Base-by-base conservation (phyloP, 30 jellyfish, hydroid and myxozoan genomes). In the Cassiopea xamachana region DNA sequence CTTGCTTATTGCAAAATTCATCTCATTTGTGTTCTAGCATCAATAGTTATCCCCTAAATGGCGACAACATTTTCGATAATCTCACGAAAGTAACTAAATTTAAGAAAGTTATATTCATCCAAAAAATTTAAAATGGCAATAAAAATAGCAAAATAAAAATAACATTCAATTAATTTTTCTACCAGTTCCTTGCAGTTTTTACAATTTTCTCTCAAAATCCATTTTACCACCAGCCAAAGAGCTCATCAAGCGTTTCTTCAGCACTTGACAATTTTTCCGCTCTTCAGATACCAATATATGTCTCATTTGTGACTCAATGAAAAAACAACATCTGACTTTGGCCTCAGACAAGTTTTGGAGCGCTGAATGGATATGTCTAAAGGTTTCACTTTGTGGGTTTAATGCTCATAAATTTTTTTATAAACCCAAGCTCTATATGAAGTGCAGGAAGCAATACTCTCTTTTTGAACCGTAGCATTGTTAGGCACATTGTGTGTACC, bases 401-500 rank as follows among this genome's bases (percentile, higher is more conserved):
- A 77, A 67, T 77, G 17, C 87, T 45, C 71, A 77, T 67, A 45
- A 77, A 77, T 49, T 39, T 18, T 77, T 77, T 45, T 59, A 77
- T 77, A 60, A 77, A 77, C 69, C 87, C 77, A 77, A 77, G 71
- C 71, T 39, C 46, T 60, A 77, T 77, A 44, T 75, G 84, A 60
- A 75, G 87, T 49, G 87, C 49, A 77, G 87, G 87, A 27, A 77
- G 87, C 69, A 48, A 77, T 18, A 27, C 71, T 77, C 87, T 55
- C 64, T 77, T 13, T 60, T 19, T 60, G 89, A 71, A 81, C 85
- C 78, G 58, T 85, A 60, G 89, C 80, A 60, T 60, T 71, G 78
- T 68, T 48, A 46, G 15, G 76, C 48, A 81, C 78, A 71, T 48
- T 48, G 89, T 81, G 78, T 68, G 67, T 81, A 51, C 89, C 89